Evolutionary conservation across 2,888 invertebrate species (phyloP).

Genomic region (Aproaerema taeniolella): DNA sequence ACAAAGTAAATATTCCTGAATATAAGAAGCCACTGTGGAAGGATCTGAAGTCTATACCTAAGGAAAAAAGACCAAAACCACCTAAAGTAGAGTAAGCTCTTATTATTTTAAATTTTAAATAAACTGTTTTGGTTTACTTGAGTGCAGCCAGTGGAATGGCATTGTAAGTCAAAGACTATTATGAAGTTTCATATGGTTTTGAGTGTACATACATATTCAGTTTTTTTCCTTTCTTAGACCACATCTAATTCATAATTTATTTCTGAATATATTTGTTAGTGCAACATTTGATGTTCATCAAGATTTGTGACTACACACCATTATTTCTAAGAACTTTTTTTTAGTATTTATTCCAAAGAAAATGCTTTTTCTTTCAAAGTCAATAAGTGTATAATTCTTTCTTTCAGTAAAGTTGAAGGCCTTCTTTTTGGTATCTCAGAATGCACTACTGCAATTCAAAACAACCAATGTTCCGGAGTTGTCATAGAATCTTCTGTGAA

Average conservation of each 20-base stretch:
- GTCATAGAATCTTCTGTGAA: slow-evolving; percentile 58
- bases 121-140: no score
- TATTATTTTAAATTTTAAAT: neutral
- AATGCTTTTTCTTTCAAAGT: neutral
- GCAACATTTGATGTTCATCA: no score
- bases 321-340: no score
- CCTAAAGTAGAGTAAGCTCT: slow-evolving; percentile 45
- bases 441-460: slow-evolving; percentile 38
- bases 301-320: no score
- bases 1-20: slow-evolving; percentile 44
- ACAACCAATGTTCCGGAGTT: slow-evolving; percentile 44
- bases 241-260: no score
- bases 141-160: no score
- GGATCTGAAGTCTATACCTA: slow-evolving; percentile 50
- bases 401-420: slow-evolving; percentile 53
- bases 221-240: no score
- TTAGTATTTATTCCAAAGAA: no score
- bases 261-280: no score
- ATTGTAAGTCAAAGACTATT: neutral
- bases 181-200: neutral
- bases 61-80: slow-evolving; percentile 51
- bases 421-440: slow-evolving; percentile 60
- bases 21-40: slow-evolving; percentile 60
- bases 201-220: no score
- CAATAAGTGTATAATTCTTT: slow-evolving; percentile 6